Percentiles rank a stretch among this genome's conserved stretches.
Evolutionary conservation across 2,797 vertebrate species (phyloP).

Genomic region (Lagorchestes hirsutus): DNA sequence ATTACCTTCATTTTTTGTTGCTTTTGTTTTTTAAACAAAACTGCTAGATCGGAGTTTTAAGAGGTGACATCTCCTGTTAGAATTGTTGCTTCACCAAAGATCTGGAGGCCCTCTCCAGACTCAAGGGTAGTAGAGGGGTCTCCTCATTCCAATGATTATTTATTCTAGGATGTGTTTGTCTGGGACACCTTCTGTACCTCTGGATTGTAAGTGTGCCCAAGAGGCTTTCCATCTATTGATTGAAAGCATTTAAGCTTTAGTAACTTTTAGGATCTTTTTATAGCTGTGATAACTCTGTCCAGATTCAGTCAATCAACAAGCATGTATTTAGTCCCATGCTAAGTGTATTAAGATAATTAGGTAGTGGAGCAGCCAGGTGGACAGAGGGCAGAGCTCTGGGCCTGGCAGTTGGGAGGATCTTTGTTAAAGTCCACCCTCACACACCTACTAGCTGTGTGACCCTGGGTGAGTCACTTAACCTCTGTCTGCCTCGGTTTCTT

Average conservation of each 20-base stretch:
- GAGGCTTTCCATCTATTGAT: background rate
- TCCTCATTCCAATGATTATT: background rate
- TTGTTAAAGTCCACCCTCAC: background rate
- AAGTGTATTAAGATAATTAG: background rate
- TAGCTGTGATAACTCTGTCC: background rate
- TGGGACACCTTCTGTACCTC: background rate
- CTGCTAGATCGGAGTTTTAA: background rate
- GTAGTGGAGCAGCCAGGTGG: background rate
- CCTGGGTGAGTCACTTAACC: background rate
- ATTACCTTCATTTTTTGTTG: background rate
- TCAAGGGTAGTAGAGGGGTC: no score
- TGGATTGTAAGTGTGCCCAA: background rate
- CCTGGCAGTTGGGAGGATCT: background rate
- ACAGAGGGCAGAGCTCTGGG: background rate
- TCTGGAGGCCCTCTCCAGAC: background rate
- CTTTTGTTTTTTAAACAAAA: background rate
- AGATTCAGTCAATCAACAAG: background rate
- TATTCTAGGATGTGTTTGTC: background rate
- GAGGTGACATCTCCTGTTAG: background rate
- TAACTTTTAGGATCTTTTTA: background rate
- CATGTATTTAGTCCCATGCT: background rate
- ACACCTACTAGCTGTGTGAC: background rate
- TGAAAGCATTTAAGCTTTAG: background rate
- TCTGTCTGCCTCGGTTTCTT: background rate
- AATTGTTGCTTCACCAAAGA: background rate